phyloP scores from a whole-genome alignment of 2,113 vertebrate genomes.

The Eubucco bourcierii region DNA sequence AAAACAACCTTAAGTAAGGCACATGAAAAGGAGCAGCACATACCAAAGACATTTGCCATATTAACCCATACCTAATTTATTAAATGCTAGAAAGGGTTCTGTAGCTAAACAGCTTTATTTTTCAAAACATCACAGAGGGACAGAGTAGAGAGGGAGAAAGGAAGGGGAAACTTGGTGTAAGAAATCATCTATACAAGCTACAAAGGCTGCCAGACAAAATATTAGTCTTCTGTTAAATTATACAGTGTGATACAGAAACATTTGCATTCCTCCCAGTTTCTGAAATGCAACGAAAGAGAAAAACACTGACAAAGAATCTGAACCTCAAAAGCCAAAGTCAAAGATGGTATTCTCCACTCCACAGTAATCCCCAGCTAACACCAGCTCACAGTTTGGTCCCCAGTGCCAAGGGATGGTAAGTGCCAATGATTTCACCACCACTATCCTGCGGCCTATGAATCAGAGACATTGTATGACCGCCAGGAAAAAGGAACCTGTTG shows the following conservation, averaged over 20 bases:
- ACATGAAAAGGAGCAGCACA: background rate
- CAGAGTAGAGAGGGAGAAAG: background rate
- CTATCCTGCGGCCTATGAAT: conserved; percentile 25
- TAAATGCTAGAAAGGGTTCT: background rate
- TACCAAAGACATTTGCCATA: background rate
- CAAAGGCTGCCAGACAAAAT: conserved; percentile 44
- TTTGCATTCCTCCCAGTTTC: conserved; percentile 21
- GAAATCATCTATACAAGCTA: conserved; percentile 44
- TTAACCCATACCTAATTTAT: conserved; percentile 8
- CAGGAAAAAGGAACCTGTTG: conserved; percentile 60
- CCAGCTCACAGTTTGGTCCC: background rate
- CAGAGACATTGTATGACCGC: conserved; percentile 3
- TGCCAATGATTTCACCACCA: conserved; percentile 20
- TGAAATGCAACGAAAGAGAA: conserved; percentile 21
- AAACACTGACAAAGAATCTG: background rate
- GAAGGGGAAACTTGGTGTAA: background rate
- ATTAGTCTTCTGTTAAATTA: conserved; percentile 56
- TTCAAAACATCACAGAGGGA: conserved; percentile 16
- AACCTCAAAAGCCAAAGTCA: background rate
- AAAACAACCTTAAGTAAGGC: background rate
- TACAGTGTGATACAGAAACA: background rate
- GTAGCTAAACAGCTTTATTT: conserved; percentile 13
- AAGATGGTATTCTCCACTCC: background rate
- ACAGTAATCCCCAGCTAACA: background rate
- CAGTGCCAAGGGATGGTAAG: background rate